Percentiles rank a stretch among this genome's conserved stretches.
Conservation (phyloP, 2,888 invertebrate genomes). For the Chymomyza fuscimana region DNA sequence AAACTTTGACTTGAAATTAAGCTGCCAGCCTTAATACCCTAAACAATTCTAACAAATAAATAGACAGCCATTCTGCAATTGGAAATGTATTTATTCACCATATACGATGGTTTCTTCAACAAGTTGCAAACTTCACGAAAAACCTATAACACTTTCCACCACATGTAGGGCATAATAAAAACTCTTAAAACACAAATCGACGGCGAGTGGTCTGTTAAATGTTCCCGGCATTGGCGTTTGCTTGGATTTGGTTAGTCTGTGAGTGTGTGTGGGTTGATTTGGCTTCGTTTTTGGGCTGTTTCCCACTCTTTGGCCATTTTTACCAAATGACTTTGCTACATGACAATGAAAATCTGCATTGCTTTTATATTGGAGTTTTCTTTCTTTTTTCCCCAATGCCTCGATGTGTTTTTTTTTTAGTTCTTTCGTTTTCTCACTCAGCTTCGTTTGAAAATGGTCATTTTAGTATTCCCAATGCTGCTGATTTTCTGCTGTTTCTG, state of each 20-base stretch:
- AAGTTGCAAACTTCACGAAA: constrained; percentile 11
- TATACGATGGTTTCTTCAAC: background rate
- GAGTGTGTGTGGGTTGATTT: constrained; percentile 14
- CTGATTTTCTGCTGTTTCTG: constrained; percentile 66
- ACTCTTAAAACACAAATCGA: constrained; percentile 13
- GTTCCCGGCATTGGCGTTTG: constrained; percentile 50
- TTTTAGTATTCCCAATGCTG: constrained; percentile 66
- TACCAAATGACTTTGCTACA: constrained; percentile 63
- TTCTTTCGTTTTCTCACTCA: constrained; percentile 21
- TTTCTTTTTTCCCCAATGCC: background rate
- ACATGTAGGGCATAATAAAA: background rate
- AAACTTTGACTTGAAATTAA: no score
- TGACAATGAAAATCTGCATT: constrained; percentile 67
- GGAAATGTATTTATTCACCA: no score
- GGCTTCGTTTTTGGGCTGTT: constrained; percentile 7
- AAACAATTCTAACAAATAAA: no score
- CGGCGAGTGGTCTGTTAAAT: constrained; percentile 51
- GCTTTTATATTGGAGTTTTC: constrained; percentile 37
- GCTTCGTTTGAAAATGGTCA: constrained; percentile 66
- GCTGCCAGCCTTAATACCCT: no score
- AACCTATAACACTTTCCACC: background rate
- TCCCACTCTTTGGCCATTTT: constrained; percentile 1
- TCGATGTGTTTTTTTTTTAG: background rate
- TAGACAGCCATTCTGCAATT: no score
- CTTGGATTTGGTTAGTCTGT: constrained; percentile 29